Conservation (phyloP, 2,888 invertebrate genomes). For the Lissonota sp. region DNA sequence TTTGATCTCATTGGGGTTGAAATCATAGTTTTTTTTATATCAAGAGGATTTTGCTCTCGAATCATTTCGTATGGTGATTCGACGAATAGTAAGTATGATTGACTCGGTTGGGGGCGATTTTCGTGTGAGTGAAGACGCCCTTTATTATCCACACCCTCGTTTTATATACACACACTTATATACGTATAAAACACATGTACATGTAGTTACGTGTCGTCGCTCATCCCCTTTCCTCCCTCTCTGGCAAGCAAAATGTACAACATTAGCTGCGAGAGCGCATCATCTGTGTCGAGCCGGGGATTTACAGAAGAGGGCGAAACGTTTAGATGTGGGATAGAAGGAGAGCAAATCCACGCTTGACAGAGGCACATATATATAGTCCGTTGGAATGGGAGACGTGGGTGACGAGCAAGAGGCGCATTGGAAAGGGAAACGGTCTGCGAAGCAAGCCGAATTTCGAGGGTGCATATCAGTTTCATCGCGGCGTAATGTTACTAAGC, state of each 20-base stretch:
- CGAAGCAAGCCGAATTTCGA: slow-evolving; percentile 50
- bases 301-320: slow-evolving; percentile 56
- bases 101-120: slow-evolving; percentile 43
- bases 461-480: slow-evolving; percentile 77
- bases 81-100: slow-evolving; percentile 56
- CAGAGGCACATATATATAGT: slow-evolving; percentile 41
- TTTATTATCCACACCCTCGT: slow-evolving; percentile 51
- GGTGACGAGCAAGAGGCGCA: slow-evolving; percentile 29
- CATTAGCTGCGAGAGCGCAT: slow-evolving; percentile 63
- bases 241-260: slow-evolving; percentile 52
- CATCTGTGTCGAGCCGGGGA: slow-evolving; percentile 60
- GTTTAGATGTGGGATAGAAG: slow-evolving; percentile 40
- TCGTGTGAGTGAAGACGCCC: slow-evolving; percentile 25
- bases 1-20: neutral
- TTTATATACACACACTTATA: neutral
- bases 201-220: slow-evolving; percentile 57
- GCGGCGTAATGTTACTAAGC: slow-evolving; percentile 79
- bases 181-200: slow-evolving; percentile 28
- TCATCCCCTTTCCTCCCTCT: neutral
- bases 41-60: neutral
- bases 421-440: slow-evolving; percentile 36
- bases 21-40: slow-evolving; percentile 6
- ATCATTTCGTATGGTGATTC: neutral
- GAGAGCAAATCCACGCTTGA: slow-evolving; percentile 55
- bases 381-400: slow-evolving; percentile 42